Evolutionary conservation across 2,113 vertebrate genomes (phyloP).

Genomic region (Tapirus terrestris): DNA sequence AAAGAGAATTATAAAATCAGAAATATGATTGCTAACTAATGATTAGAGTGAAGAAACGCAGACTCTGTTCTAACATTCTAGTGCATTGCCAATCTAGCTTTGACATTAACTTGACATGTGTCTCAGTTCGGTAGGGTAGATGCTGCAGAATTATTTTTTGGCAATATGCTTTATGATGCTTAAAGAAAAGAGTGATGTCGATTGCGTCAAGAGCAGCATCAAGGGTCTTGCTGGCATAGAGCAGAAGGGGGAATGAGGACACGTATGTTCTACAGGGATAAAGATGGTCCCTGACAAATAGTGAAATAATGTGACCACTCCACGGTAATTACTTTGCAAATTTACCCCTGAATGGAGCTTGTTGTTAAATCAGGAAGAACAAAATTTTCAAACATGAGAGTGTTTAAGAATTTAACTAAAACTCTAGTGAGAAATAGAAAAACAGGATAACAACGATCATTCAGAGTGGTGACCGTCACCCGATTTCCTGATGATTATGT

Average conservation of each 20-base stretch:
- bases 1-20: slow-evolving; percentile 54
- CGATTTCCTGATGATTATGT: background rate
- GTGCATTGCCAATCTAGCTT: background rate
- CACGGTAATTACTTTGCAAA: background rate
- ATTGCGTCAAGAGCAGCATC: background rate
- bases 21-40: background rate
- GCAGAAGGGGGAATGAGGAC: background rate
- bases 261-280: background rate
- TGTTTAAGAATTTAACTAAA: background rate
- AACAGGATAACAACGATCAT: background rate
- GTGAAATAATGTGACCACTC: background rate
- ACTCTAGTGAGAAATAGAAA: background rate
- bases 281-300: background rate
- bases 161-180: background rate
- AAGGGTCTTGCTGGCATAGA: background rate
- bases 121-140: slow-evolving; percentile 37
- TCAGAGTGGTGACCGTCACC: background rate
- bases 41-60: background rate
- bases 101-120: background rate
- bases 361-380: slow-evolving; percentile 7
- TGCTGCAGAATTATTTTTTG: background rate
- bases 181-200: background rate
- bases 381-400: background rate
- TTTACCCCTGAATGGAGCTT: background rate
- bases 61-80: background rate